These are phyloP conservation scores for Strongylocentrotus purpuratus DNA, from an alignment of 35 echinoderm and acorn worm species.

Conservation along the genomic window DNA sequence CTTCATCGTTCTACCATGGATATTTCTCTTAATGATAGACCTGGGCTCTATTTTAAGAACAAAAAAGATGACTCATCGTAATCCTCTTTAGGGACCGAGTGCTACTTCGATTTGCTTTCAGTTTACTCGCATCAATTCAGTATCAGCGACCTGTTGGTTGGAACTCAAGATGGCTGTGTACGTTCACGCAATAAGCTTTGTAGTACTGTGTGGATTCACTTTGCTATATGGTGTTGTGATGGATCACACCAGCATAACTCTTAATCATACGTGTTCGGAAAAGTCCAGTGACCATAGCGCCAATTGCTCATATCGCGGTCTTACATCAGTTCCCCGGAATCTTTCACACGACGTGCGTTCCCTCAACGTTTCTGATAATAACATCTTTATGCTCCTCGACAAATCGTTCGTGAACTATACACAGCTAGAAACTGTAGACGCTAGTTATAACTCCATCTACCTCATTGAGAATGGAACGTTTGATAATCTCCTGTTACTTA, in stretches of 20 bases:
- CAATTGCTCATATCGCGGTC: neutral
- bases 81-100: too few species aligned
- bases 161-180: neutral
- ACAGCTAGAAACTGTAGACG: neutral
- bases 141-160: too few species aligned
- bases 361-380: neutral
- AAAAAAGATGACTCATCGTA: too few species aligned
- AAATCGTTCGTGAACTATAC: neutral
- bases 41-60: too few species aligned
- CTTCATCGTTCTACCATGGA: too few species aligned
- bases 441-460: neutral
- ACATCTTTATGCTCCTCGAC: neutral
- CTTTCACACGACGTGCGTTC: neutral
- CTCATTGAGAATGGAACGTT: neutral
- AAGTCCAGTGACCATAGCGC: neutral
- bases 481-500: neutral
- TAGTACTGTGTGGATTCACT: neutral
- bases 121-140: too few species aligned
- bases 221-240: neutral
- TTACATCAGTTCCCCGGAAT: conserved; percentile 23
- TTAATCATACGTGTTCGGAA: neutral
- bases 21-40: too few species aligned
- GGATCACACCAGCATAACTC: neutral
- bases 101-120: too few species aligned
- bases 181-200: neutral